Conservation (phyloP, 1,140 invertebrate species). For the Caenorhabditis brenneri region DNA sequence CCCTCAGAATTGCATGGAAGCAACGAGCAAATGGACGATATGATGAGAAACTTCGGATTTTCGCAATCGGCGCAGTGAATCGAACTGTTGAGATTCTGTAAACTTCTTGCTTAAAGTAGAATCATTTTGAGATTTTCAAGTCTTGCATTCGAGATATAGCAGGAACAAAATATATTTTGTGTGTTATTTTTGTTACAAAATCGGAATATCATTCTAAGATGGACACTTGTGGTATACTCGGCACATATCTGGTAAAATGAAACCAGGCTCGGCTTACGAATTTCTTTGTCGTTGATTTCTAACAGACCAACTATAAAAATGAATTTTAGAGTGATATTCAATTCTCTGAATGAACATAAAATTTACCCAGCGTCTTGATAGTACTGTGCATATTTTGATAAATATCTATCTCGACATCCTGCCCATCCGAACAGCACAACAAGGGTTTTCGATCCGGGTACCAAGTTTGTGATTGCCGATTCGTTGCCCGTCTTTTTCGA, state of each 20-base stretch:
- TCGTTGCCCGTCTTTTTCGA: constrained; percentile 9
- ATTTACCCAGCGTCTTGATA: constrained; percentile 80
- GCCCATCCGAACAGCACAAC: constrained; percentile 82
- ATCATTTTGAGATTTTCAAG: no score
- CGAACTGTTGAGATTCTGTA: constrained; percentile 79
- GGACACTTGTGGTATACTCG: no score
- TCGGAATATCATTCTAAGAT: background rate
- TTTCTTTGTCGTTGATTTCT: no score
- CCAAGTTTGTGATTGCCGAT: constrained; percentile 6
- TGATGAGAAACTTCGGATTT: constrained; percentile 76
- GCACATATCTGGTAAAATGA: no score
- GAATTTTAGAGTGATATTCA: no score
- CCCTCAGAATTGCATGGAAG: background rate
- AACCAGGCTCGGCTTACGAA: no score
- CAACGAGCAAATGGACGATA: constrained; percentile 68
- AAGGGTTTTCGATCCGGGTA: constrained; percentile 72
- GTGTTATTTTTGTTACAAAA: background rate
- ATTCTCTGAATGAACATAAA: constrained; percentile 22
- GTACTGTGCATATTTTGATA: constrained; percentile 81
- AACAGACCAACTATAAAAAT: no score
- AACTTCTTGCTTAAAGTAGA: no score
- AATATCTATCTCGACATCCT: constrained; percentile 80
- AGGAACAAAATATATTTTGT: no score
- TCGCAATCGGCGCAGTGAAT: constrained; percentile 78
- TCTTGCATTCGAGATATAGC: no score